Base-by-base conservation (phyloP, 1,140 invertebrate genomes). In the Asobara japonica region DNA sequence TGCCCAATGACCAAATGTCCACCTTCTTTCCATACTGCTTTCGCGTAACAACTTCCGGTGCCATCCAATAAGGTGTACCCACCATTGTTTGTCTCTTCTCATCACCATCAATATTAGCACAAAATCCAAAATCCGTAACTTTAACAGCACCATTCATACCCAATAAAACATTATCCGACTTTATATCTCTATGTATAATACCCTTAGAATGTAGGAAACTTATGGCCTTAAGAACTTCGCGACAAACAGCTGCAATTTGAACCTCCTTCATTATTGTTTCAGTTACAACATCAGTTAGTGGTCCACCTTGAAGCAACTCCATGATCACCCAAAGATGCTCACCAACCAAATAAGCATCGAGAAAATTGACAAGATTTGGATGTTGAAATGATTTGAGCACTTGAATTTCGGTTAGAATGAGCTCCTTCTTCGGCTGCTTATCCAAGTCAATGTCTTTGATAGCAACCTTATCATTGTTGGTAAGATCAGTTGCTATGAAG, bases 51-150 rank as follows among this genome's bases (percentile, higher is more conserved):
- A 99, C 97, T 84, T 97, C 96, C 0, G 96, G 96, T 0, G 95
- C 95, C 91, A 92, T 92, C 91, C 90, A 90, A 79, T 95, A 94
- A 0, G 94, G 94, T 3, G 95, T 96, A 10, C 95, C 95, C 51
- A 99, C 97, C 95, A 99, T 97, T 0, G 98, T 99, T 80, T 97
- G 95, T 36, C 98, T 87, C 83, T 99, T 98, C 81, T 97, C 97
- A 79, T 99, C 96, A 22, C 93, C 94, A 36, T 93, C 90, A 68
- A 96, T 94, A 76, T 95, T 95, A 73, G 96, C 91, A 89, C 97
- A 99, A 86, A 99, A 99, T 20, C 98, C 98, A 88, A 99, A 99
- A 87, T 99, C 98, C 13, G 97, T 99, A 0, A 99, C 93, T 91
- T 99, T 99, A 0, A 99, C 97, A 38, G 92, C 91, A 11, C 98